Conservation (phyloP, 2,888 invertebrate species). For the Leuctra nigra region DNA sequence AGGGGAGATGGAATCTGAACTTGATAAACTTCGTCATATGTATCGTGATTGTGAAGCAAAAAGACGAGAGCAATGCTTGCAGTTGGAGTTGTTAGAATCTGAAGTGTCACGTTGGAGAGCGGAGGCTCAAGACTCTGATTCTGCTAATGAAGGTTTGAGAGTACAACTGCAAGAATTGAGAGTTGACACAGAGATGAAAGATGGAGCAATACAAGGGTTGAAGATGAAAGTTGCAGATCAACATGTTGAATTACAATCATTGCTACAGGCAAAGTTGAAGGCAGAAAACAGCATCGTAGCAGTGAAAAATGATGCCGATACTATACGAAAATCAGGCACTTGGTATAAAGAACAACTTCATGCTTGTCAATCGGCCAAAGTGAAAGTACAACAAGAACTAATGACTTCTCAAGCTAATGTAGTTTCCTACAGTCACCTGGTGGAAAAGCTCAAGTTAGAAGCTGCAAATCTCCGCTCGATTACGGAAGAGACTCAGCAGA, state of each 20-base stretch:
- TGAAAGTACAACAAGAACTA: slow-evolving; percentile 28
- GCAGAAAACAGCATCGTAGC: slow-evolving; percentile 38
- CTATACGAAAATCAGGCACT: slow-evolving; percentile 38
- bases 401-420: slow-evolving; percentile 36
- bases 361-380: slow-evolving; percentile 34
- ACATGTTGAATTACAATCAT: slow-evolving; percentile 40
- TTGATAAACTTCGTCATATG: slow-evolving; percentile 2
- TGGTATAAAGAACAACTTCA: slow-evolving; percentile 43
- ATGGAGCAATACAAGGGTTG: slow-evolving; percentile 39
- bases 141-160: slow-evolving; percentile 26
- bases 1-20: slow-evolving; percentile 1
- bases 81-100: slow-evolving; percentile 19
- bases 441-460: slow-evolving; percentile 38
- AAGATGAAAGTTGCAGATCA: slow-evolving; percentile 43
- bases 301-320: slow-evolving; percentile 38
- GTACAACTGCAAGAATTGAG: slow-evolving; percentile 37
- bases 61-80: slow-evolving; percentile 15
- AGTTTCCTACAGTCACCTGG: slow-evolving; percentile 35
- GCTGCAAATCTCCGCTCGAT: slow-evolving; percentile 37
- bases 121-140: slow-evolving; percentile 21
- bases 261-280: slow-evolving; percentile 39
- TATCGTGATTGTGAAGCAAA: slow-evolving; percentile 1
- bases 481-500: slow-evolving; percentile 39
- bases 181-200: slow-evolving; percentile 38
- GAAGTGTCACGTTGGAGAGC: slow-evolving; percentile 15